Conservation (phyloP, 2,113 vertebrate genomes). For the Ardeotis arabs region DNA sequence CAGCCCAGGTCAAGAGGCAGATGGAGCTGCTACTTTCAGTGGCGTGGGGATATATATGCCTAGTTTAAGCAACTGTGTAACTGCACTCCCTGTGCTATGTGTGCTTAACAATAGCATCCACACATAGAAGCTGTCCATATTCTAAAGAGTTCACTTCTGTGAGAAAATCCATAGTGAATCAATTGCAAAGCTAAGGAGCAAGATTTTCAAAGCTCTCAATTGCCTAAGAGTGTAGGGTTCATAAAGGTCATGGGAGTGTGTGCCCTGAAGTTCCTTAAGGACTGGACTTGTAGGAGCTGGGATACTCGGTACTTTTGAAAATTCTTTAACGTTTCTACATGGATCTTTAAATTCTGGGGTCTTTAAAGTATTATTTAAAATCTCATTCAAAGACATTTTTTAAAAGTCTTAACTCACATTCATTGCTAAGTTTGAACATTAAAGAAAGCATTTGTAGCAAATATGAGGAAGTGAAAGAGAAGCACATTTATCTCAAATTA, state of each 20-base stretch:
- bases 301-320: background rate
- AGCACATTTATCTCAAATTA: background rate
- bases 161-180: background rate
- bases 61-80: background rate
- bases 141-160: background rate
- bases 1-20: background rate
- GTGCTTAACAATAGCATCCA: background rate
- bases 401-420: background rate
- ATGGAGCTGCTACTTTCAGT: background rate
- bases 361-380: background rate
- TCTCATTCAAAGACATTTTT: background rate
- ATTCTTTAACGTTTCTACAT: background rate
- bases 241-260: background rate
- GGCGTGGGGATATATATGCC: background rate
- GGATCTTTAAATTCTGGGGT: background rate
- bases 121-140: background rate
- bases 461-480: background rate
- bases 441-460: background rate
- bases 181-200: background rate
- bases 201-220: background rate
- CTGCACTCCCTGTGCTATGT: background rate
- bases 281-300: background rate
- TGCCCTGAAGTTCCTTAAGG: background rate
- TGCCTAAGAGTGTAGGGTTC: background rate
- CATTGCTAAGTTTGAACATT: background rate